Percentiles rank a stretch among this genome's conserved stretches.
These are phyloP conservation scores for Benthochromis sp. DNA, from an alignment of 2,113 vertebrate species.

Conservation along the genomic window DNA sequence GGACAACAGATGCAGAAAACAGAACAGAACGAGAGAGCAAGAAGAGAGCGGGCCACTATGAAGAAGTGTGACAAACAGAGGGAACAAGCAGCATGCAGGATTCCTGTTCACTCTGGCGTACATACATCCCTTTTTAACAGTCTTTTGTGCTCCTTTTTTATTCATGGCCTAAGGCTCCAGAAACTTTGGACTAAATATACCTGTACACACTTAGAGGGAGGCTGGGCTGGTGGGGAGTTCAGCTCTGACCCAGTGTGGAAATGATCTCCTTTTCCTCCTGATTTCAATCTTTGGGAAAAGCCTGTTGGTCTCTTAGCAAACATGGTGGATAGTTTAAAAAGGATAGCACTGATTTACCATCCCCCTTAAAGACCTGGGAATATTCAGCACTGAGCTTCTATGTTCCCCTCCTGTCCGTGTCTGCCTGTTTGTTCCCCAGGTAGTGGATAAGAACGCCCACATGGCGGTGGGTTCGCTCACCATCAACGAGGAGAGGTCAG, in stretches of 20 bases:
- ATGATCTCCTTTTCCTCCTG: neutral
- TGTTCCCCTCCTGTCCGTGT: neutral
- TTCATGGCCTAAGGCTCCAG: slow-evolving; percentile 11
- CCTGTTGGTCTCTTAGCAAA: neutral
- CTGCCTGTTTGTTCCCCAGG: slow-evolving; percentile 65
- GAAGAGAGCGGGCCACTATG: neutral
- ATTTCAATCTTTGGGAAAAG: neutral
- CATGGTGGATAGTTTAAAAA: neutral
- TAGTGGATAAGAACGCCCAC: slow-evolving; percentile 93
- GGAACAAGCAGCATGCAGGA: neutral
- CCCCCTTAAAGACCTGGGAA: neutral
- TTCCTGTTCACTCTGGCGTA: slow-evolving; percentile 15
- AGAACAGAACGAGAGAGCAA: neutral
- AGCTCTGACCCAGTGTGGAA: neutral
- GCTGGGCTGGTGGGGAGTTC: neutral
- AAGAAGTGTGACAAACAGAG: slow-evolving; percentile 5
- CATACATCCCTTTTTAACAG: slow-evolving; percentile 34
- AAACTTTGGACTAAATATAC: slow-evolving; percentile 58
- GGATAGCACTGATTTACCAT: neutral
- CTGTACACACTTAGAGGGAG: slow-evolving; percentile 14
- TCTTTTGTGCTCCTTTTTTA: slow-evolving; percentile 43
- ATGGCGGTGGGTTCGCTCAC: slow-evolving; percentile 98
- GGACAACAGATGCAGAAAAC: neutral
- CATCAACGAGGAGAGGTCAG: slow-evolving; percentile 95
- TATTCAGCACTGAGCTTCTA: neutral